Evolutionary conservation across 2,797 vertebrate genomes (phyloP).

Genomic region (Agapornis canus): DNA sequence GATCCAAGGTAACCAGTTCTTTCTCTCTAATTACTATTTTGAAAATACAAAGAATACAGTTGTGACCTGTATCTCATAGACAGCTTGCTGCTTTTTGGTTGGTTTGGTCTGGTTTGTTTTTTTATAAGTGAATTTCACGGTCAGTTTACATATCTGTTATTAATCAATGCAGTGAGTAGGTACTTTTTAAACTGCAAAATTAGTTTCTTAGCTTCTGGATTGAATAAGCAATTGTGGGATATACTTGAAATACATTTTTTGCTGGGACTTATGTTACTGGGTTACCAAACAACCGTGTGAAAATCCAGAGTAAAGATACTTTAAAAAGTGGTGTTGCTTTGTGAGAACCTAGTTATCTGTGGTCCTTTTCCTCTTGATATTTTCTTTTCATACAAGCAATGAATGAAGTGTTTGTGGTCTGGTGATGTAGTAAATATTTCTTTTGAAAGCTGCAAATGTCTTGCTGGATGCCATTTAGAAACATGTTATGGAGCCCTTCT

Average conservation of each 20-base stretch:
- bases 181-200: background rate
- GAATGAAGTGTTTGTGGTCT: background rate
- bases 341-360: background rate
- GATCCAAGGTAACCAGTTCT: slow-evolving; percentile 84
- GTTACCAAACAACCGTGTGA: background rate
- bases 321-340: background rate
- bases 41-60: background rate
- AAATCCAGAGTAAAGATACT: background rate
- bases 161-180: background rate
- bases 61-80: background rate
- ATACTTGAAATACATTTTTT: background rate
- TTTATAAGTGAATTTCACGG: background rate
- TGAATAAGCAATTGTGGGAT: background rate
- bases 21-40: background rate
- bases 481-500: background rate
- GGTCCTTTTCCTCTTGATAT: background rate
- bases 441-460: background rate
- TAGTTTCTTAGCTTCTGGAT: background rate
- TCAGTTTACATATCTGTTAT: background rate
- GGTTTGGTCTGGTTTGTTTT: background rate
- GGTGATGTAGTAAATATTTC: background rate
- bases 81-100: background rate
- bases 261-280: background rate
- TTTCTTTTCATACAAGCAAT: background rate
- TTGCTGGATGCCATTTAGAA: background rate